A percentile compares a stretch with the other conserved stretches of the same genome.
Conservation (phyloP, 2,113 vertebrate species). For the Sylvietta virens region DNA sequence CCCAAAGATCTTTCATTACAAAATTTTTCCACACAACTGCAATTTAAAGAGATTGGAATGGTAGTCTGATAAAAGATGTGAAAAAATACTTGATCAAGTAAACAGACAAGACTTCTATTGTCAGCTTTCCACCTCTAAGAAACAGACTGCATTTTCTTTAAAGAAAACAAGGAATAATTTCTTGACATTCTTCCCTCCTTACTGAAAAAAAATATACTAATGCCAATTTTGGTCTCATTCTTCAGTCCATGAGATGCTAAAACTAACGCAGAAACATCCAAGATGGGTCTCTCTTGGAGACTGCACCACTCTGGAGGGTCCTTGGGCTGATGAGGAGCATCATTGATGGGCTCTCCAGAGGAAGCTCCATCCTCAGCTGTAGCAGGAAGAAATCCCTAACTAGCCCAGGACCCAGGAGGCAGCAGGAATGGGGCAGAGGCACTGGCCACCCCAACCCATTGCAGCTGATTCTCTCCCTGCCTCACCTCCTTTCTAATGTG, state of each 20-base stretch:
- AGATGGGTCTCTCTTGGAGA: background rate
- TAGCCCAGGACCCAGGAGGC: background rate
- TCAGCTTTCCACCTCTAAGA: conserved; percentile 16
- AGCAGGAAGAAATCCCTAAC: background rate
- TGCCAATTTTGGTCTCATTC: conserved; percentile 18
- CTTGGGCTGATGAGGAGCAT: background rate
- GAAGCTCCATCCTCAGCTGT: conserved; percentile 47
- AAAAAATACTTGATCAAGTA: conserved; percentile 71
- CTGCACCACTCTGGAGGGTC: background rate
- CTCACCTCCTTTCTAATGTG: background rate
- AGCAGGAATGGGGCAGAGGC: background rate
- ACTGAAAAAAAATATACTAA: background rate
- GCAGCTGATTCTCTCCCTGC: background rate
- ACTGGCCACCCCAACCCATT: background rate
- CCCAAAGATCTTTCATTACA: conserved; percentile 87
- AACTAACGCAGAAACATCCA: background rate
- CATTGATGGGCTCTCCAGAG: conserved; percentile 8
- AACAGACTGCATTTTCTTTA: conserved; percentile 62
- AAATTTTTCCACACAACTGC: conserved; percentile 83
- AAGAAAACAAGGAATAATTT: conserved; percentile 63
- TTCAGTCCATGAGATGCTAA: background rate
- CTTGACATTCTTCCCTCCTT: background rate
- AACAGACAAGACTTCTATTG: conserved; percentile 68
- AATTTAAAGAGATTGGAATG: conserved; percentile 89
- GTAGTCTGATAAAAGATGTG: conserved; percentile 84